phyloP scores from a whole-genome alignment of 1,140 invertebrate species.

The Drosophila equinoxialis region DNA sequence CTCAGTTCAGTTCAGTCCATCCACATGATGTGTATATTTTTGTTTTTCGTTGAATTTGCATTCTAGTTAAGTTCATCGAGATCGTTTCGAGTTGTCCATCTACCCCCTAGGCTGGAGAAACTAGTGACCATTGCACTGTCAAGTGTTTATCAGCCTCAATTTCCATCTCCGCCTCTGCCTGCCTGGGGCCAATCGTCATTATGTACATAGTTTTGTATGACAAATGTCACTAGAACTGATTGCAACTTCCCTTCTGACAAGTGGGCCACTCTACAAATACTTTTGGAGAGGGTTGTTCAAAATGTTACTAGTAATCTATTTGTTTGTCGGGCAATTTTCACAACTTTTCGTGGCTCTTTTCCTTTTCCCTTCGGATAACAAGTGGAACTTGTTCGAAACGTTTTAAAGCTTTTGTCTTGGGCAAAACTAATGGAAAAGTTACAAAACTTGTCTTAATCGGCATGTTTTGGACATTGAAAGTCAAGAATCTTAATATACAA shows the following conservation, averaged over 20 bases:
- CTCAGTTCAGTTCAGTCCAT: neutral
- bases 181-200: slow-evolving; percentile 25
- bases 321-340: too few species aligned
- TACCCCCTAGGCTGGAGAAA: neutral
- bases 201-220: slow-evolving; percentile 54
- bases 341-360: too few species aligned
- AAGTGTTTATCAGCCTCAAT: slow-evolving; percentile 56
- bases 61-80: slow-evolving; percentile 4
- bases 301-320: neutral
- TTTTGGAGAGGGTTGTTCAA: neutral
- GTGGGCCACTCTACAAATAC: slow-evolving; percentile 30
- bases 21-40: slow-evolving; percentile 10
- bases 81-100: neutral
- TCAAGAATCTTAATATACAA: too few species aligned
- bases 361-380: too few species aligned
- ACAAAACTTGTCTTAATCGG: too few species aligned
- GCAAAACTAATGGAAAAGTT: too few species aligned
- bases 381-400: too few species aligned
- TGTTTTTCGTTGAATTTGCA: slow-evolving; percentile 39
- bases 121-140: slow-evolving; percentile 48
- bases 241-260: slow-evolving; percentile 53
- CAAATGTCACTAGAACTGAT: slow-evolving; percentile 56
- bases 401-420: too few species aligned
- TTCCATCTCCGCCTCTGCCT: slow-evolving; percentile 5
- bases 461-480: too few species aligned